Conservation (phyloP, 2,113 vertebrate species). For the Oenanthe melanoleuca region DNA sequence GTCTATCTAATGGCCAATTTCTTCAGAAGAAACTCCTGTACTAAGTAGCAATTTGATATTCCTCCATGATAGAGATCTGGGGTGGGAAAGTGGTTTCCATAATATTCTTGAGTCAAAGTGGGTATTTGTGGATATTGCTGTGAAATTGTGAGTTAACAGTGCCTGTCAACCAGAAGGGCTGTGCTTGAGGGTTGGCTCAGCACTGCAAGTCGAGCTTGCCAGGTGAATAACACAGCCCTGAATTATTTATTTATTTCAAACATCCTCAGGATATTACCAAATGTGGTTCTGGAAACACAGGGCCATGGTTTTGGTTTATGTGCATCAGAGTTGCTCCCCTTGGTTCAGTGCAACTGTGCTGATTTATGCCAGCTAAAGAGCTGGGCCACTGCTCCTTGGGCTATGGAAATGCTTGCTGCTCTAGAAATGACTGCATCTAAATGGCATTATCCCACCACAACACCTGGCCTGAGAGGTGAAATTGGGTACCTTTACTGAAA, state of each 20-base stretch:
- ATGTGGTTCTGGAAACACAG: neutral
- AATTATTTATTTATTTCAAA: slow-evolving; percentile 47
- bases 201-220: neutral
- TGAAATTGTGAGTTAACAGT: neutral
- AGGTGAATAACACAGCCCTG: neutral
- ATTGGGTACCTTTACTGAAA: slow-evolving; percentile 34
- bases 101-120: neutral
- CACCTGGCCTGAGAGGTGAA: slow-evolving; percentile 29
- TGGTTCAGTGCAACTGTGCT: neutral
- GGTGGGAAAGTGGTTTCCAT: neutral
- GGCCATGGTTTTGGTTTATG: neutral
- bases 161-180: accelerated
- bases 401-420: slow-evolving; percentile 5
- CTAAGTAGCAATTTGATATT: slow-evolving; percentile 32
- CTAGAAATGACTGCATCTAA: slow-evolving; percentile 32
- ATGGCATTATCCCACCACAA: slow-evolving; percentile 17
- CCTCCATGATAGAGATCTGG: neutral
- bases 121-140: neutral
- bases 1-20: neutral
- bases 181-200: neutral
- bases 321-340: slow-evolving; percentile 13
- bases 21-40: neutral
- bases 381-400: slow-evolving; percentile 11
- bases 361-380: neutral
- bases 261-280: neutral